Evolutionary conservation across 2,888 invertebrate species (phyloP).

Genomic region (Keiferia lycopersicella): DNA sequence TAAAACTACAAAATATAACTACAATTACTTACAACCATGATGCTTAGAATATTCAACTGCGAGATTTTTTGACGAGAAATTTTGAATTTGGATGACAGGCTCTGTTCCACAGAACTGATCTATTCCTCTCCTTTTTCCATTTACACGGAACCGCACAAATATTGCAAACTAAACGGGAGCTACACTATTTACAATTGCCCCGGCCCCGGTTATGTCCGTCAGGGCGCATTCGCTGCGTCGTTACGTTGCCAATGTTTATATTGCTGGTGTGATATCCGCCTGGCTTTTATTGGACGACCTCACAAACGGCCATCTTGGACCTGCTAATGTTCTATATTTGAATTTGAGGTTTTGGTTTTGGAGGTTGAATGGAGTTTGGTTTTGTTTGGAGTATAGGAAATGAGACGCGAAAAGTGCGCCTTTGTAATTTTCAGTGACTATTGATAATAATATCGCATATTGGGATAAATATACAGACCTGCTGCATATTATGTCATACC

Average conservation of each 20-base stretch:
- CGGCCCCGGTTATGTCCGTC: constrained; percentile 62
- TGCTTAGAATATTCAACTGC: no score
- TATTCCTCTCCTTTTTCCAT: constrained; percentile 69
- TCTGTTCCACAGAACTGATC: constrained; percentile 36
- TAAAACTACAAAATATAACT: no score
- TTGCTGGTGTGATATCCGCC: constrained; percentile 44
- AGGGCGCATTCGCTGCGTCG: constrained; percentile 65
- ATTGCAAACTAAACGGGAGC: constrained; percentile 78
- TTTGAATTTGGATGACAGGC: not conserved
- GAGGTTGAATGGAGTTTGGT: not conserved
- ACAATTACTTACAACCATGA: no score
- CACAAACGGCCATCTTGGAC: constrained; percentile 27
- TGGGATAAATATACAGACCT: no score
- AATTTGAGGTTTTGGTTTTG: constrained; percentile 29
- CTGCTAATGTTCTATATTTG: constrained; percentile 38
- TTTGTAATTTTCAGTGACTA: not conserved
- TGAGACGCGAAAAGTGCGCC: not conserved
- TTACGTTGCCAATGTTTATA: constrained; percentile 73
- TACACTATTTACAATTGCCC: constrained; percentile 76
- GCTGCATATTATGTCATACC: no score
- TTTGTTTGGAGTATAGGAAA: not conserved
- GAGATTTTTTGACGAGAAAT: no score
- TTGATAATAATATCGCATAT: no score
- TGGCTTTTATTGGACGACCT: constrained; percentile 38
- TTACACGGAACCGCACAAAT: constrained; percentile 77